Evolutionary conservation across 2,113 vertebrate genomes (phyloP), one percentile per base, ranked within the genome.

Genomic region (Colossoma macropomum): DNA sequence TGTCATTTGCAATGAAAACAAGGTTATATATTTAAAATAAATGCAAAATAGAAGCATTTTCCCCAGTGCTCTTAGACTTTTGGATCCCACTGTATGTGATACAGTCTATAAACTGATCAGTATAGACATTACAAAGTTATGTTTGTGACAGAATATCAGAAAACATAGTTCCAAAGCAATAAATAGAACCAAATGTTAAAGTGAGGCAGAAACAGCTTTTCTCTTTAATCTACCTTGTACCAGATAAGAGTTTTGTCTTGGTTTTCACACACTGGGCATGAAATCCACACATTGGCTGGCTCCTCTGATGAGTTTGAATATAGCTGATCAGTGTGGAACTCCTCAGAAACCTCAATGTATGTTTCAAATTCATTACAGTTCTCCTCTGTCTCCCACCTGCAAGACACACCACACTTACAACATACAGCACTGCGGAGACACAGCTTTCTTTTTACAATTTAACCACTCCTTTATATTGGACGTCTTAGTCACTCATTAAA

Each of bases 241-340:
- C 84, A 86, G 34, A 32, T 16, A 59, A 82, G 60, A 0, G 19
- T 30, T 10, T 38, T 68, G 5, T 12, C 10, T 27, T 16, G 45
- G 1, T 41, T 0, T 28, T 79, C 2, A 68, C 75, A 70, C 12
- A 82, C 62, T 23, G 76, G 84, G 27, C 84, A 86, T 0, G 6
- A 0, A 21, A 82, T 28, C 32, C 0, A 0, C 1, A 50, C 0
- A 15, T n/a, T 15, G 4, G 0, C 0, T 8, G 0, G 10, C 25
- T 41, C 0, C 13, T 52, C 38, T 1, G 17, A 0, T 0, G 1
- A 0, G 0, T 15, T 34, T 0, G 0, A 0, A 19, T 62, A 69
- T 12, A 86, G n/a, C 15, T 79, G 62, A 38, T 75, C 9, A 2
- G 3, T 38, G 76, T 38, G 41, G 65, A 86, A 79, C 28, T n/a